These are phyloP conservation scores for Sorex fumeus DNA, from an alignment of 2,113 vertebrate genomes.

Conservation along the genomic window DNA sequence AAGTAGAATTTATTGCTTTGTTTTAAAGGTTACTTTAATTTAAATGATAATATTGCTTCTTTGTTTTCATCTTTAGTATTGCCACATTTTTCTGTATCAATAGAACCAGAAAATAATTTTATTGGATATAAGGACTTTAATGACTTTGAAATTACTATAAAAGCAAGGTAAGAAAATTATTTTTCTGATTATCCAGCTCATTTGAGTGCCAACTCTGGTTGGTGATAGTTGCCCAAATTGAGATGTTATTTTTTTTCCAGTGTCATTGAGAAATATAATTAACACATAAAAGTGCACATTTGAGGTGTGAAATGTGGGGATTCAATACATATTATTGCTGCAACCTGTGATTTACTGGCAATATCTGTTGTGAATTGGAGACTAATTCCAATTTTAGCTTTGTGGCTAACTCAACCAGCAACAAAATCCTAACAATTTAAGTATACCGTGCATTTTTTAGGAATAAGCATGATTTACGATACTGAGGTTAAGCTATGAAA, in stretches of 20 bases:
- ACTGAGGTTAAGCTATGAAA: constrained; percentile 4
- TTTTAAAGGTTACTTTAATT: not conserved
- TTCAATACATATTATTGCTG: not conserved
- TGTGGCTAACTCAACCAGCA: constrained; percentile 3
- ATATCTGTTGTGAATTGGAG: not conserved
- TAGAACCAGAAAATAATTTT: constrained; percentile 89
- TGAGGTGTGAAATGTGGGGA: not conserved
- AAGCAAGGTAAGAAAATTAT: constrained; percentile 87
- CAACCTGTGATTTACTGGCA: constrained; percentile 15
- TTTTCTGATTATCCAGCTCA: not conserved
- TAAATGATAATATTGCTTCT: constrained; percentile 55
- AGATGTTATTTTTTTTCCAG: not conserved
- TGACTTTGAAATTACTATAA: constrained; percentile 88
- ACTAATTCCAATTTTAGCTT: constrained; percentile 38
- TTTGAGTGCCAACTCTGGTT: not conserved
- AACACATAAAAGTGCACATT: not conserved
- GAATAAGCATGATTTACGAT: not conserved
- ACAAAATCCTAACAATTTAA: not conserved
- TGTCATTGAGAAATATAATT: not conserved
- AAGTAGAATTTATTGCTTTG: not conserved
- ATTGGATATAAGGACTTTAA: constrained; percentile 89
- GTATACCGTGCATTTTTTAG: not conserved
- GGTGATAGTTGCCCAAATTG: not conserved
- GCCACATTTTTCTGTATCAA: constrained; percentile 88
- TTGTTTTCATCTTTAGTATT: constrained; percentile 87